A percentile compares a stretch with the other conserved stretches of the same genome.
Conservation (phyloP, 2,888 invertebrate genomes). For the Melikaiella ostensackeni region DNA sequence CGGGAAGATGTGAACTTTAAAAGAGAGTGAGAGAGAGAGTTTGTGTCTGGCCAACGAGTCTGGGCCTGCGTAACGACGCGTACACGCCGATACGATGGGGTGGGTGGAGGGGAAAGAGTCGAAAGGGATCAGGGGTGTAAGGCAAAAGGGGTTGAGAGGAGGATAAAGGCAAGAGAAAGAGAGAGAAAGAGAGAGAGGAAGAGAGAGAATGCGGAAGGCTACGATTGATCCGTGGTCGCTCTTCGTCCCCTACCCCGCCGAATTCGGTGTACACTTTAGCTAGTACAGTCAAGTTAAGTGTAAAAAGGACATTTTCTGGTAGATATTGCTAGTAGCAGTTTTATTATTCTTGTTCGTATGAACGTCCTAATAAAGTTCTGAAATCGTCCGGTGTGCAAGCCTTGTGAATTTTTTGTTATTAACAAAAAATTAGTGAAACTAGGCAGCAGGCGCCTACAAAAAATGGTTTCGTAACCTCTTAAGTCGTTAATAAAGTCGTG, state of each 20-base stretch:
- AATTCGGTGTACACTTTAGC: slow-evolving; percentile 41
- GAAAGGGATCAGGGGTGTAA: slow-evolving; percentile 52
- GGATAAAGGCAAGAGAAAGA: slow-evolving; percentile 71
- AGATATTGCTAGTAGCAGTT: no score
- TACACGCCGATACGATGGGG: slow-evolving; percentile 66
- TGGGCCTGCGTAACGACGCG: slow-evolving; percentile 74
- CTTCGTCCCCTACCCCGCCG: slow-evolving; percentile 60
- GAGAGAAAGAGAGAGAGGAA: slow-evolving; percentile 48
- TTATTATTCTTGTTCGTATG: no score
- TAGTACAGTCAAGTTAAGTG: no score
- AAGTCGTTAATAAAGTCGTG: no score
- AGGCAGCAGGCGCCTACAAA: no score
- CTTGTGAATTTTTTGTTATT: no score
- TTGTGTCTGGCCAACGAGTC: slow-evolving; percentile 69
- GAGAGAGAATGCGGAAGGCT: slow-evolving; percentile 69
- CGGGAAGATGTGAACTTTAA: slow-evolving; percentile 33
- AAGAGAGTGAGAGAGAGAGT: slow-evolving; percentile 49
- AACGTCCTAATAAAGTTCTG: no score
- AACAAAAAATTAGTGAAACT: no score
- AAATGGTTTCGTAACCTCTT: no score
- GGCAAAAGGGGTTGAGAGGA: slow-evolving; percentile 50
- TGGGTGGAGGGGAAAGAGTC: slow-evolving; percentile 47
- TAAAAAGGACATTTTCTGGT: no score
- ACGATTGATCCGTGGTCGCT: slow-evolving; percentile 75
- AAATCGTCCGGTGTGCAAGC: no score